Percentiles rank a stretch among this genome's conserved stretches.
phyloP scores from a whole-genome alignment of 2,113 vertebrate species.

The Turdus rufiventris region DNA sequence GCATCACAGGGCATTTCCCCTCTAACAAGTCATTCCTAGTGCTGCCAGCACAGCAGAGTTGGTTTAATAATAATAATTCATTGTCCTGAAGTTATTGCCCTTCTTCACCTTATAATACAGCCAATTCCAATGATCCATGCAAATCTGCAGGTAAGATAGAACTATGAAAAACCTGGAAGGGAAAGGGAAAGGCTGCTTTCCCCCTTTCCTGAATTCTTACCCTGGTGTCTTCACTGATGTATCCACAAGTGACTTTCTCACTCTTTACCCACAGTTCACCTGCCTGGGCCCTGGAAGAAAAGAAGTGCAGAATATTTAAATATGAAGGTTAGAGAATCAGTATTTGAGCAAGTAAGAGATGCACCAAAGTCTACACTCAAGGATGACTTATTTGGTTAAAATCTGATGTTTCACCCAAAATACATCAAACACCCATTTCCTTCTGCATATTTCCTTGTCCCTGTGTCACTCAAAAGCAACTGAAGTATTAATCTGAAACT shows the following conservation, averaged over 20 bases:
- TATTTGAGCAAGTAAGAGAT: neutral
- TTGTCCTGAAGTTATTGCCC: neutral
- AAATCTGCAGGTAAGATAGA: neutral
- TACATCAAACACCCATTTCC: neutral
- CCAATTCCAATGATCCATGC: neutral
- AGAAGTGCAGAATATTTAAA: neutral
- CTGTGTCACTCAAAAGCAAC: neutral
- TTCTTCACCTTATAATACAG: neutral
- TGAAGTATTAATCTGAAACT: no score
- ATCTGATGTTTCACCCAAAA: neutral
- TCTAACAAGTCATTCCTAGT: neutral
- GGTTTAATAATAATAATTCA: neutral
- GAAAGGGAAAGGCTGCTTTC: neutral
- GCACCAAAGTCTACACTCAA: neutral
- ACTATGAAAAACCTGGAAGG: neutral
- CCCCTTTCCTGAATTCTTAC: conserved; percentile 67
- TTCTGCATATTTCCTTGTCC: neutral
- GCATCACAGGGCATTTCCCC: neutral
- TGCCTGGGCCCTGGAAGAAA: conserved; percentile 86
- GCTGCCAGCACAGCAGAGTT: neutral
- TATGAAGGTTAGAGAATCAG: neutral
- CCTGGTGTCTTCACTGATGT: conserved; percentile 95
- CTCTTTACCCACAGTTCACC: conserved; percentile 98
- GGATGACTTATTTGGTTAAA: neutral
- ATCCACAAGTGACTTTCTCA: conserved; percentile 97